These are phyloP conservation scores for Homarus gammarus DNA, from an alignment of 2,888 invertebrate species.

Conservation along the genomic window DNA sequence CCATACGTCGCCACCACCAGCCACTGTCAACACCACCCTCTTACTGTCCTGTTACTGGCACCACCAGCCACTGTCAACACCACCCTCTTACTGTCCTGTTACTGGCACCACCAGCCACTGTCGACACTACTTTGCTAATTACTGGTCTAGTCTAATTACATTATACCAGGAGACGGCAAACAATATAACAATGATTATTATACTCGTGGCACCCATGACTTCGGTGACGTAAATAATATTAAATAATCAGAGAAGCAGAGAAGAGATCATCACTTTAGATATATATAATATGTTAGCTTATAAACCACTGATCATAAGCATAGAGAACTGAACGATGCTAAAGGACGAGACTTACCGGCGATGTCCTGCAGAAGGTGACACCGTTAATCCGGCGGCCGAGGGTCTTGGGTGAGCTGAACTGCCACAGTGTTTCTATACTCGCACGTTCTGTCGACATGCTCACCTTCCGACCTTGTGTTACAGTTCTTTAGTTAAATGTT, in stretches of 20 bases:
- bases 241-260: no score
- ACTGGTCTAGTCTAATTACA: no score
- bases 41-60: no score
- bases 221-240: no score
- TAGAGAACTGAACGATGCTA: no score
- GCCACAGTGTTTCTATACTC: conserved; percentile 40
- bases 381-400: conserved; percentile 31
- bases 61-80: conserved; percentile 47
- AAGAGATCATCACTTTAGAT: no score
- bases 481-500: no score
- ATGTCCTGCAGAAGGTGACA: conserved; percentile 49
- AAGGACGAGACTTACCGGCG: conserved; percentile 55
- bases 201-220: not conserved
- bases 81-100: no score
- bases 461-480: conserved; percentile 34
- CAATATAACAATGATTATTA: no score
- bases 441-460: conserved; percentile 24
- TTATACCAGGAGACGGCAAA: no score
- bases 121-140: not conserved
- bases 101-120: conserved; percentile 59
- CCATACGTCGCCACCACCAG: conserved; percentile 48
- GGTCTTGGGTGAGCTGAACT: conserved; percentile 13
- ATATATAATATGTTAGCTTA: no score
- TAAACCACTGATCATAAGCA: no score
- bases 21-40: conserved; percentile 43